phyloP scores from a whole-genome alignment of 2,113 vertebrate species.

The Stercorarius parasiticus region DNA sequence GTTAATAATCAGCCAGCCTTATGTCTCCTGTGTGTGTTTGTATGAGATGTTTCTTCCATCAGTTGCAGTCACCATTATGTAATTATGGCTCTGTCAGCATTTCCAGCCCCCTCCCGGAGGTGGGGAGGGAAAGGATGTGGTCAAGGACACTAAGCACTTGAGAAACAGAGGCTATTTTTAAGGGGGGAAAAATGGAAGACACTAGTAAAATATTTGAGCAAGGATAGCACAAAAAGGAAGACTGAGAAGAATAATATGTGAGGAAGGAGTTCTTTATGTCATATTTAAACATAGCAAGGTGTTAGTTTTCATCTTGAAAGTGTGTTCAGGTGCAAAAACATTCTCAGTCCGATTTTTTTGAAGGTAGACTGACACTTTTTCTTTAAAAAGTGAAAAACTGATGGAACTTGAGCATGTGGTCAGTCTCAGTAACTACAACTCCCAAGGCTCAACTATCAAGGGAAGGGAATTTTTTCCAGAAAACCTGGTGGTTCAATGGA shows the following conservation, averaged over 20 bases:
- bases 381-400: background rate
- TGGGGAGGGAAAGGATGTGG: slow-evolving; percentile 4
- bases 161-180: background rate
- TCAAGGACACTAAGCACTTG: background rate
- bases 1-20: slow-evolving; percentile 38
- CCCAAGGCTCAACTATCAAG: background rate
- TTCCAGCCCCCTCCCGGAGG: slow-evolving; percentile 31
- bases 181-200: background rate
- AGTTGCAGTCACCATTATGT: slow-evolving; percentile 2
- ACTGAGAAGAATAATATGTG: background rate
- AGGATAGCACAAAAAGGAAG: background rate
- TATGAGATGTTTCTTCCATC: slow-evolving; percentile 44
- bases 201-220: background rate
- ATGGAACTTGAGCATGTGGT: background rate
- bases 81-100: slow-evolving; percentile 36
- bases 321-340: background rate
- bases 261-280: background rate
- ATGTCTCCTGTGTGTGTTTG: background rate
- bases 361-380: background rate
- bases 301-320: background rate
- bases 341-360: background rate
- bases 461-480: background rate
- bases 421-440: background rate
- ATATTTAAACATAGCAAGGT: background rate
- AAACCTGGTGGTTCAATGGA: background rate